Evolutionary conservation across 2,888 invertebrate genomes (phyloP), one percentile per base, ranked within the genome.

Genomic region (Melieria crassipennis): DNA sequence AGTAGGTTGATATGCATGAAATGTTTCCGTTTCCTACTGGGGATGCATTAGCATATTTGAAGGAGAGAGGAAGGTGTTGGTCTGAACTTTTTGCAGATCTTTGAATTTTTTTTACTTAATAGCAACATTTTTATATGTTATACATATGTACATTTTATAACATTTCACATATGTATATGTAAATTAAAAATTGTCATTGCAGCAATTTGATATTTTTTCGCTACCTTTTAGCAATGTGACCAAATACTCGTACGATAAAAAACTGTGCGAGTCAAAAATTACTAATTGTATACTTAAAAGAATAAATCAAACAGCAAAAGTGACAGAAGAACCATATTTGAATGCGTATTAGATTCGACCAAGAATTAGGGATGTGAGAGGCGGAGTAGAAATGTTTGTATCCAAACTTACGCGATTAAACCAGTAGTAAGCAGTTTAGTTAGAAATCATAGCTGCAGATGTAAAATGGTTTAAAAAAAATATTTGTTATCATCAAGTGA

Each of bases 61-160:
- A 30, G 30, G 30, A 30, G 30, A 30, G 30, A 30, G 30, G 30
- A 30, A 30, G 79, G 78, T 79, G 81, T 75, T 78, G 79, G 76
- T 79, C 79, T 81, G 76, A 78, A 80, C 80, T 81, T 81, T 81
- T 81, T 52, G 13, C 13, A 52, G 13, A 52, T 52, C 7, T 50
- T 50, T 50, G 7, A 10, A 1, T 50, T 80, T 79, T 79, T 72
- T 75, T 75, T 76, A 74, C 30, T 42, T 58, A n/a, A 58, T 16
- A 16, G 10, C 13, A 30, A 10, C 58, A 4, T 58, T 58, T 58
- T 58, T 58, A 7, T 42, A 13, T 10, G 58, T 13, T n/a, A 42
- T 52, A 52, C 6, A 52, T 13, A 52, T 7, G 13, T 7, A 52
- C 52, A 52, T 52, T 30, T n/a, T 13, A 52, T 52, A 50, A 7